Evolutionary conservation across 2,888 invertebrate species (phyloP).

Genomic region (Netelia virgata): DNA sequence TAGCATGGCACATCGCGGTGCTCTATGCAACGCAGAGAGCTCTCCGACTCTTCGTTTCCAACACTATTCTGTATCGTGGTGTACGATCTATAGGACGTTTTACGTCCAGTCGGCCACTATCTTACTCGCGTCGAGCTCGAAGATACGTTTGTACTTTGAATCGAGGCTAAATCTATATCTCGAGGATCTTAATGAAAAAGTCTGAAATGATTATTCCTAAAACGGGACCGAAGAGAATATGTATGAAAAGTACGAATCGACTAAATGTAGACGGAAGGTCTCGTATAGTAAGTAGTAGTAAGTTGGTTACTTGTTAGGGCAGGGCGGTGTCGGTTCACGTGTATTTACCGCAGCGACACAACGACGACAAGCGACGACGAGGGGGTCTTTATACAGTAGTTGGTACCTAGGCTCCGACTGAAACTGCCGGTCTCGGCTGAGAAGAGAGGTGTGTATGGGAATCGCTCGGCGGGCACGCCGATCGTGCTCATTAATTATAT

Average conservation of each 20-base stretch:
- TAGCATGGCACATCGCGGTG: constrained; percentile 41
- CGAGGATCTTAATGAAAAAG: no score
- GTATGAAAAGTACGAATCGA: no score
- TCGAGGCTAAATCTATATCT: no score
- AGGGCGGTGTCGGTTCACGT: constrained; percentile 35
- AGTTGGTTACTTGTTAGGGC: constrained; percentile 13
- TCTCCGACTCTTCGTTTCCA: constrained; percentile 31
- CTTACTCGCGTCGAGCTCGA: not conserved
- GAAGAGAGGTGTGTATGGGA: constrained; percentile 81
- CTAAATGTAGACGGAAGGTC: constrained; percentile 7
- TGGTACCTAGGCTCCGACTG: constrained; percentile 39
- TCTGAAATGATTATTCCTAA: no score
- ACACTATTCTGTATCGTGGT: constrained; percentile 36
- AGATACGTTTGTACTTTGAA: not conserved
- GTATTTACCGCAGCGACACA: constrained; percentile 30
- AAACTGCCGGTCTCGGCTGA: constrained; percentile 13
- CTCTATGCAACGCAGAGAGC: constrained; percentile 44
- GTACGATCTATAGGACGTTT: constrained; percentile 19
- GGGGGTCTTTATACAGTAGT: constrained; percentile 26
- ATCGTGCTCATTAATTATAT: constrained; percentile 83
- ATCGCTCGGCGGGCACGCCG: constrained; percentile 74
- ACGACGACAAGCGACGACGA: not conserved
- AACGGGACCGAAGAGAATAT: no score
- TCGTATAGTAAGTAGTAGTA: not conserved
- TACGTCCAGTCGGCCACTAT: not conserved